A percentile compares a stretch with the other conserved stretches of the same genome.
phyloP scores from a whole-genome alignment of 2,888 invertebrate genomes.

The Ctenicera cuprea region DNA sequence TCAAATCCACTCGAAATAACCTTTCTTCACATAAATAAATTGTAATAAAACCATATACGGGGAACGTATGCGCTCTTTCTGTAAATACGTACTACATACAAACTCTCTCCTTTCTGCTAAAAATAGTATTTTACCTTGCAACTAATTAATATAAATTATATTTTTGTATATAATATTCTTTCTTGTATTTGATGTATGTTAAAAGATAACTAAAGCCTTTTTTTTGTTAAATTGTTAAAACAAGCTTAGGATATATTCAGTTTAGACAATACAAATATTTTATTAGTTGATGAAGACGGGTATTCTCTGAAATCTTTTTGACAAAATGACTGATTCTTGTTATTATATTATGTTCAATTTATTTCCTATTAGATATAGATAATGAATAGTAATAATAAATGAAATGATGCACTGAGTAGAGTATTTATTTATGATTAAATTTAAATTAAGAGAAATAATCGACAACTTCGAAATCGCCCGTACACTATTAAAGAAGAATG shows the following conservation, averaged over 20 bases:
- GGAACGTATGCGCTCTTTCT: constrained; percentile 45
- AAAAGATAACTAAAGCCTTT: background rate
- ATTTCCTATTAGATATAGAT: constrained; percentile 37
- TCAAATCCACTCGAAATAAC: no score
- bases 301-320: background rate
- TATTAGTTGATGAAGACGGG: constrained; percentile 2
- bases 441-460: no score
- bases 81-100: constrained; percentile 36
- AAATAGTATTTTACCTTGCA: constrained; percentile 23
- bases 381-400: constrained; percentile 20
- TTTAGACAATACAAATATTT: background rate
- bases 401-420: constrained; percentile 1
- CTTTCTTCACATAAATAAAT: background rate
- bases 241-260: background rate
- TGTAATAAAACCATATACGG: constrained; percentile 9
- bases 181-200: constrained; percentile 8
- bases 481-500: no score
- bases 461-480: no score
- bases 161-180: constrained; percentile 32
- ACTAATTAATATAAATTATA: constrained; percentile 22
- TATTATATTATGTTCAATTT: constrained; percentile 34
- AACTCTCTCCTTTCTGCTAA: constrained; percentile 24
- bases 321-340: constrained; percentile 40
- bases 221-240: constrained; percentile 7
- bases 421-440: background rate